Evolutionary conservation across 2,113 vertebrate species (phyloP).

Genomic region (Aythya baeri): DNA sequence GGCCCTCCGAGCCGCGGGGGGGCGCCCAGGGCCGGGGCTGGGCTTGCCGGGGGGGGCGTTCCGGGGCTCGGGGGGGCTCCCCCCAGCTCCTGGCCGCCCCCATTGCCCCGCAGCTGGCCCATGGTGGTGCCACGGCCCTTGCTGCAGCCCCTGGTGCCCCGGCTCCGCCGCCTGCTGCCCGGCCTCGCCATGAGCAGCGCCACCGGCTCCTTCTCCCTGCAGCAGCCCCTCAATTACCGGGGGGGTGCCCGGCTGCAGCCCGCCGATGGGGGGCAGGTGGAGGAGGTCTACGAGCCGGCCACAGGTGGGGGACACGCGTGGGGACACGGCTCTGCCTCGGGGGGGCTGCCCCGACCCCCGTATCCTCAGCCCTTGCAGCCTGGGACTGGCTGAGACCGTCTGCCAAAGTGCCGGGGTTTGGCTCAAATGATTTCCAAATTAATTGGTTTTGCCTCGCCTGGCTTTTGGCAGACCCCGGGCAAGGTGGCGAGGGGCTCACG

Average conservation of each 20-base stretch:
- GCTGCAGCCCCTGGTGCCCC: not conserved
- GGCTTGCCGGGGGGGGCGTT: too few relatives aligned
- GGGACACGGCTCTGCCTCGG: too few relatives aligned
- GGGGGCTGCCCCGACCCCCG: too few relatives aligned
- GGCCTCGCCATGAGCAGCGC: slow-evolving; percentile 68
- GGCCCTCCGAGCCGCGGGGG: too few relatives aligned
- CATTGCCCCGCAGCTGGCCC: not conserved
- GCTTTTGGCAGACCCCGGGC: not conserved
- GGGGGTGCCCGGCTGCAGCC: slow-evolving; percentile 81
- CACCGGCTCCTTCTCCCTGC: slow-evolving; percentile 75
- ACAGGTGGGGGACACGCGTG: slow-evolving; percentile 68
- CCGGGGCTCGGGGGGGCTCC: too few relatives aligned
- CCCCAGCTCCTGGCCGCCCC: too few relatives aligned
- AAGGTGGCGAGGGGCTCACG: not conserved
- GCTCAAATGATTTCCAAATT: too few relatives aligned
- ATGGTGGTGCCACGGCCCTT: not conserved
- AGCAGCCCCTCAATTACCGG: slow-evolving; percentile 88
- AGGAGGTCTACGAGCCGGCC: slow-evolving; percentile 90
- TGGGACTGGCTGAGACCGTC: too few relatives aligned
- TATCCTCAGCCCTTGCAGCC: too few relatives aligned
- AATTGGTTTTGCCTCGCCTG: too few relatives aligned
- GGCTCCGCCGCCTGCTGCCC: rapidly evolving
- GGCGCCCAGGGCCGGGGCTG: too few relatives aligned
- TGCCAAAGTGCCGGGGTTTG: too few relatives aligned
- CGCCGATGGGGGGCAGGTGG: slow-evolving; percentile 65